phyloP scores from a whole-genome alignment of 2,888 invertebrate species.

The Synergus gifuensis region DNA sequence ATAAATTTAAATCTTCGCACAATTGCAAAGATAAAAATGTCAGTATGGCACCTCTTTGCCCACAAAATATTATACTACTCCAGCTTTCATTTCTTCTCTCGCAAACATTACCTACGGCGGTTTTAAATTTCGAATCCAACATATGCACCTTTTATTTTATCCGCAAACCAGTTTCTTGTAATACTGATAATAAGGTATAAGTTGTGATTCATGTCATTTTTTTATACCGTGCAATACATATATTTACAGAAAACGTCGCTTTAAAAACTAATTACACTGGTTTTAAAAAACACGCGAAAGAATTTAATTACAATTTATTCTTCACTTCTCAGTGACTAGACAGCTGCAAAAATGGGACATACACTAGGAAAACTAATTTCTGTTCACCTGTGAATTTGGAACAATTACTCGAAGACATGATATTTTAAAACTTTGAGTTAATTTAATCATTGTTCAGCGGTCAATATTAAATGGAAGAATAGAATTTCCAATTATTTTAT shows the following conservation, averaged over 20 bases:
- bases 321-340: constrained; percentile 12
- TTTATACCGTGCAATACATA: not conserved
- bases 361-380: constrained; percentile 38
- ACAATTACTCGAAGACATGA: constrained; percentile 1
- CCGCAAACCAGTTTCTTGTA: constrained; percentile 7
- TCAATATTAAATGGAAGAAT: not conserved
- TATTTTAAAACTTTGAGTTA: constrained; percentile 27
- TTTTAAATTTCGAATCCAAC: constrained; percentile 9
- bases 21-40: not conserved
- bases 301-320: not conserved
- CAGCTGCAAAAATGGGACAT: constrained; percentile 39
- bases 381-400: constrained; percentile 22
- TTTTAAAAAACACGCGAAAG: not conserved
- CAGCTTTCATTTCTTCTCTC: not conserved
- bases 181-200: constrained; percentile 26
- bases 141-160: constrained; percentile 6
- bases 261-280: not conserved
- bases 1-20: not conserved
- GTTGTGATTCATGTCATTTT: not conserved
- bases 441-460: constrained; percentile 1
- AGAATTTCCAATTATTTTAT: too few relatives aligned
- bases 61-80: not conserved
- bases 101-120: not conserved
- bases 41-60: not conserved
- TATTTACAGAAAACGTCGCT: not conserved